Base-by-base conservation (phyloP, 1,140 invertebrate species). In the Drosophila ambigua region DNA sequence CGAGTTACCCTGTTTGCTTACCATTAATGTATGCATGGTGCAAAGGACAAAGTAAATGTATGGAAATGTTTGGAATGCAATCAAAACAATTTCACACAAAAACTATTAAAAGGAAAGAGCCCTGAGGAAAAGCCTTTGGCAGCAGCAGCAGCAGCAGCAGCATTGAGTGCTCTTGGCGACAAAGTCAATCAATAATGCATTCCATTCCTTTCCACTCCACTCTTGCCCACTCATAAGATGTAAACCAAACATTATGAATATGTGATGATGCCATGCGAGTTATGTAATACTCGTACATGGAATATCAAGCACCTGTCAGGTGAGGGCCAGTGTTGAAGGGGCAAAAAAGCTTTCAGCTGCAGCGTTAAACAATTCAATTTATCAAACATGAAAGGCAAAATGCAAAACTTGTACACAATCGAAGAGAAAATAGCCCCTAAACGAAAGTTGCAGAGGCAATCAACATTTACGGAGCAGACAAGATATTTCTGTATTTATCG, bases 291-390 rank as follows among this genome's bases (percentile, higher is more conserved):
- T 20, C 20, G 43, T 26, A 67, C 48, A 63, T 57, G 58, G 78
- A 72, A 66, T 80, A 76, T 76, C 72, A 72, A 49, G 46, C 76
- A 63, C 52, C 58, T 55, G 78, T 46, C 67, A 81, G 60, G 65
- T 55, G 59, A 52, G 54, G 45, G 11, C 11, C 4, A 8, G 4
- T 13, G 35, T 13, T 39, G 35, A 60, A 51, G 35, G 28, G 66
- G 23, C 50, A 59, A n/a, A 39, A 45, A 23, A 67, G 24, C 31
- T 39, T 48, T 60, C 20, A 44, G 46, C 41, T 20, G 6, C 31
- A 50, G n/a, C 46, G 39, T 52, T 79, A 80, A 79, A 68, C 78
- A 68, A 77, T 69, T 73, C 63, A 77, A 81, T 81, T 77, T 68
- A 68, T 68, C 59, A 68, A 77, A 73, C 45, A 53, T 15, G n/a